Percentiles rank a stretch among this genome's conserved stretches.
phyloP scores from a whole-genome alignment of 2,888 invertebrate species.

The Toxonevra muliebris region DNA sequence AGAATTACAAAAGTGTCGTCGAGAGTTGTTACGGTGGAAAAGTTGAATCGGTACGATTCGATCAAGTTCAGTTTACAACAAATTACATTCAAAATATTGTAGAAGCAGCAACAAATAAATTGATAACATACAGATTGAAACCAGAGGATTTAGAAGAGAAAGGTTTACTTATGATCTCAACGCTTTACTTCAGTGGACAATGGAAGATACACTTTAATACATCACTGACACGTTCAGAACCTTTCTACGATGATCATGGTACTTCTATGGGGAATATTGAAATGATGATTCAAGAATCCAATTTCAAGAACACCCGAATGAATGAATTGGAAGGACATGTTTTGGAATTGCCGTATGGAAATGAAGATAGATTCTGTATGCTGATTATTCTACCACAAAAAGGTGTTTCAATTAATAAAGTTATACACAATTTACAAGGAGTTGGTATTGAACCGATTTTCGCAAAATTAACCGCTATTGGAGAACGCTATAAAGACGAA shows the following conservation, averaged over 20 bases:
- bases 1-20: slow-evolving; percentile 47
- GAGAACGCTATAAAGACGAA: slow-evolving; percentile 68
- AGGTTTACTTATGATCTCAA: slow-evolving; percentile 74
- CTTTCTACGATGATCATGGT: slow-evolving; percentile 71
- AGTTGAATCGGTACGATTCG: slow-evolving; percentile 41
- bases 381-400: slow-evolving; percentile 72
- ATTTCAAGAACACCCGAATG: slow-evolving; percentile 69
- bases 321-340: slow-evolving; percentile 69
- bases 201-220: slow-evolving; percentile 75
- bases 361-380: slow-evolving; percentile 72
- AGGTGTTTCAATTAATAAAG: slow-evolving; percentile 59
- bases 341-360: slow-evolving; percentile 76
- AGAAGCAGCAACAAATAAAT: slow-evolving; percentile 72
- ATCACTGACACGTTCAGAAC: slow-evolving; percentile 67
- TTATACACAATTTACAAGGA: slow-evolving; percentile 67
- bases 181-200: slow-evolving; percentile 76
- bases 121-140: slow-evolving; percentile 73
- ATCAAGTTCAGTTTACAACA: slow-evolving; percentile 56
- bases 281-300: slow-evolving; percentile 76
- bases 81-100: slow-evolving; percentile 75
- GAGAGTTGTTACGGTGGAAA: slow-evolving; percentile 50
- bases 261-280: slow-evolving; percentile 69
- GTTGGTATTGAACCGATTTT: slow-evolving; percentile 68
- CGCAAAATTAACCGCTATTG: slow-evolving; percentile 65
- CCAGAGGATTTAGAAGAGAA: slow-evolving; percentile 67